These are phyloP conservation scores for Melanocharis versteri DNA, from an alignment of 2,113 vertebrate genomes.

Conservation along the genomic window DNA sequence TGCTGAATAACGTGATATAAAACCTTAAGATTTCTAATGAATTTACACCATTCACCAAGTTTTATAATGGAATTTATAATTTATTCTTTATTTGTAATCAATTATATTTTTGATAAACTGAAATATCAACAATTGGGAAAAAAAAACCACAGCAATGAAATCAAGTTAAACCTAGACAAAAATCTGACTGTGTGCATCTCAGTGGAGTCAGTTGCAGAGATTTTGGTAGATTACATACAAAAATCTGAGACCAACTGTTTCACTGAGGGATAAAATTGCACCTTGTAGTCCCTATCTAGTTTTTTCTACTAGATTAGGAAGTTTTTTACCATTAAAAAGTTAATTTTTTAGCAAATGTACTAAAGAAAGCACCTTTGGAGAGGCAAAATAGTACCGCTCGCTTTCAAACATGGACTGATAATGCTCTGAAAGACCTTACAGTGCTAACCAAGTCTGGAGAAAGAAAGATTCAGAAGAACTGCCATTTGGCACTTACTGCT, in stretches of 20 bases:
- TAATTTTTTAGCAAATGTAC: not conserved
- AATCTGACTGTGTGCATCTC: not conserved
- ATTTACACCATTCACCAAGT: not conserved
- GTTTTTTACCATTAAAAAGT: not conserved
- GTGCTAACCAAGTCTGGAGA: not conserved
- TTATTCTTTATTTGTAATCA: not conserved
- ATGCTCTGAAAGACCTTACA: not conserved
- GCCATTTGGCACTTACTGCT: not conserved
- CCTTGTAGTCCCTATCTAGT: not conserved
- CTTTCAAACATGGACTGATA: not conserved
- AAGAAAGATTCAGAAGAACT: not conserved
- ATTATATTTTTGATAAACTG: not conserved
- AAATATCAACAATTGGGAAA: not conserved
- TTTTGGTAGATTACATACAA: accelerated
- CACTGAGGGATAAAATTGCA: not conserved
- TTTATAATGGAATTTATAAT: not conserved
- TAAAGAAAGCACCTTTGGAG: not conserved
- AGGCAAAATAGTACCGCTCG: not conserved
- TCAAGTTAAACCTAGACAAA: not conserved
- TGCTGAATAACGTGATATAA: not conserved
- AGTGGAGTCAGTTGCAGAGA: not conserved
- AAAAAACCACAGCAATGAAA: not conserved
- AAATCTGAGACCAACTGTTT: not conserved
- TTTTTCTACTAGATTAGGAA: not conserved
- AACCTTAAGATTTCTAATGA: not conserved